A percentile compares a stretch with the other conserved stretches of the same genome.
phyloP scores from a whole-genome alignment of 2,797 vertebrate genomes.

The Sarcoramphus papa region DNA sequence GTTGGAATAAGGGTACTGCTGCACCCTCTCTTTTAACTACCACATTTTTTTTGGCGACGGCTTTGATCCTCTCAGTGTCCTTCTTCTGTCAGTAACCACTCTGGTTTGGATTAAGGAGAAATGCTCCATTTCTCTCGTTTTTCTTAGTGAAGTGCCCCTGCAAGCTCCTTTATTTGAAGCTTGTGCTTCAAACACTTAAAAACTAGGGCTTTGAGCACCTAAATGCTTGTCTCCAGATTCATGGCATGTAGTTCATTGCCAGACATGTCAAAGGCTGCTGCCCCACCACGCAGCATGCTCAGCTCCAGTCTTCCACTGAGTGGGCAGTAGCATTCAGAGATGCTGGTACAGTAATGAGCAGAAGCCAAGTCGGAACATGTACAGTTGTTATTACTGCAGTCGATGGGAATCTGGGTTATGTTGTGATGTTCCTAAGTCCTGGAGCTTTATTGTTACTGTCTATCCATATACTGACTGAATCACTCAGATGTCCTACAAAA shows the following conservation, averaged over 20 bases:
- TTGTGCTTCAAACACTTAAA: neutral
- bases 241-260: neutral
- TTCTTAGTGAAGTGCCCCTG: neutral
- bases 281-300: neutral
- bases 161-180: neutral
- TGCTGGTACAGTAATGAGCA: neutral
- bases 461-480: neutral
- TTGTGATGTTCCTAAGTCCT: neutral
- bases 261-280: neutral
- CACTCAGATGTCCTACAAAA: neutral
- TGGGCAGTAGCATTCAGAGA: neutral
- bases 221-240: neutral
- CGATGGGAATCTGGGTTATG: neutral
- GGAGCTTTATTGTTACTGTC: neutral
- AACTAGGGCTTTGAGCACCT: neutral
- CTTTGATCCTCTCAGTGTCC: slow-evolving; percentile 9
- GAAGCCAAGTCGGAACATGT: neutral
- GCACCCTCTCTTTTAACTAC: neutral
- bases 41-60: neutral
- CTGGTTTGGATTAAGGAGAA: slow-evolving; percentile 31
- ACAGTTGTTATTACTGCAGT: neutral
- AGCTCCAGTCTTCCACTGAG: neutral
- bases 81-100: slow-evolving; percentile 1
- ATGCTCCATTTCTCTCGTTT: neutral
- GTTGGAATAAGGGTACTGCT: neutral